Evolutionary conservation across 2,888 invertebrate species (phyloP), one percentile per base, ranked within the genome.

Genomic region (Chrysotoxum bicinctum): DNA sequence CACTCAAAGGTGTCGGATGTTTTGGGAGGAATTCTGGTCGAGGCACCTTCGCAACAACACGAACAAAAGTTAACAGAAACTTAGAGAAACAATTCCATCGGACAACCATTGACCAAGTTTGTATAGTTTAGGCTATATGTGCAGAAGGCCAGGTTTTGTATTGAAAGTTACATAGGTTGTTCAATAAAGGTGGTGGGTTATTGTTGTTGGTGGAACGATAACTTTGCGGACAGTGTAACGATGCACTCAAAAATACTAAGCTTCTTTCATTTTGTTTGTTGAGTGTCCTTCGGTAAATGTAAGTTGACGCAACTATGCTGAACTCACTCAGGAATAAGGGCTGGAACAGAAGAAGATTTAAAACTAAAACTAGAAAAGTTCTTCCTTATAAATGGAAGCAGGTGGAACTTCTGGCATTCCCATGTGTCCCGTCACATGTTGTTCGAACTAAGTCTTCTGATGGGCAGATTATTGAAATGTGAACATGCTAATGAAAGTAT

Each of bases 1-100:
- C 76, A 81, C 70, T 76, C 43, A 40, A 81, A 76, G 56, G 70
- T 81, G 75, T 75, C 52, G 76, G 69, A 58, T 78, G 66, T 56
- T 50, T 66, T 40, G 52, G 58, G 26, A 26, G 23, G 54, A 62
- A 48, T 50, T 81, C 58, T 77, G 60, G 58, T 56, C 19, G 43
- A 50, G 56, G 14, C 23, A 50, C 50, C 50, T 50, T 23, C 5
- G 1, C 12, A 14, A 12, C 7, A 35, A 12, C 7, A 35, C 23
- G 35, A 19, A 72, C 14, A 58, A 60, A 77, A 77, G 68, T 73
- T 78, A 52, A 72, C 14, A 73, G 56, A 66, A 82, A 77, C 78
- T 78, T 72, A 45, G 45, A 40, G 32, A 73, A 66, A 73, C 72
- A 78, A 78, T 73, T 73, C 72, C 72, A 60, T 73, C 19, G 77